Evolutionary conservation across 1,140 invertebrate genomes (phyloP), one percentile per base, ranked within the genome.

Genomic region (Caenorhabditis latens): DNA sequence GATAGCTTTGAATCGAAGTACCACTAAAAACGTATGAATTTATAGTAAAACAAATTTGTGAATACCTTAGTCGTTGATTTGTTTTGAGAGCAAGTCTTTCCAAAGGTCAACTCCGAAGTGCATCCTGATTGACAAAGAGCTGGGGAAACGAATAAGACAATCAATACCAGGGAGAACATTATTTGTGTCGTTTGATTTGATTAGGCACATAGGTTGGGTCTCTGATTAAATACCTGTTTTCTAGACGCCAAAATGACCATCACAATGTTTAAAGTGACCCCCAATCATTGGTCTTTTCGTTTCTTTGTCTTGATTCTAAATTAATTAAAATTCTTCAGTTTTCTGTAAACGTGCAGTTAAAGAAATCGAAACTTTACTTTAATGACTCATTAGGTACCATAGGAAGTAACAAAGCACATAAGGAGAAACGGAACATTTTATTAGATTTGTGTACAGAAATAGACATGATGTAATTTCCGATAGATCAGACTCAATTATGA

Each of bases 211-310:
- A 16, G 40, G 65, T 43, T 32, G n/a, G 40, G 16, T 13, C 21
- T 43, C 16, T 19, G 4, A 71, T 71, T 71, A 71, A 19, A 71
- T 71, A 71, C 65, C 65, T 71, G 65, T 71, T 71, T 71, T 71
- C 16, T 43, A 71, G 65, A 71, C 40, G 65, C 40, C 40, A n/a
- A 43, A 71, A 24, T 71, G 40, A n/a, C 42, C 65, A 71, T 40
- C 65, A 24, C 2, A 50, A 50, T 79, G 71, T 79, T 79, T 79
- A 79, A 48, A 79, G 46, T 79, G 71, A 79, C 71, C 71, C 71
- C 21, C 46, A 50, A 24, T 48, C 19, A 53, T 79, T 50, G 43
- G 11, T 79, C 71, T 79, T 50, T 79, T 3, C 46, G 43, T 79
- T 50, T 50, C 71, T 79, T 79, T 79, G 71, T 79, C 46, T 50